A percentile compares a stretch with the other conserved stretches of the same genome.
phyloP scores from a whole-genome alignment of 2,113 vertebrate species.

The Hiodon alosoides region DNA sequence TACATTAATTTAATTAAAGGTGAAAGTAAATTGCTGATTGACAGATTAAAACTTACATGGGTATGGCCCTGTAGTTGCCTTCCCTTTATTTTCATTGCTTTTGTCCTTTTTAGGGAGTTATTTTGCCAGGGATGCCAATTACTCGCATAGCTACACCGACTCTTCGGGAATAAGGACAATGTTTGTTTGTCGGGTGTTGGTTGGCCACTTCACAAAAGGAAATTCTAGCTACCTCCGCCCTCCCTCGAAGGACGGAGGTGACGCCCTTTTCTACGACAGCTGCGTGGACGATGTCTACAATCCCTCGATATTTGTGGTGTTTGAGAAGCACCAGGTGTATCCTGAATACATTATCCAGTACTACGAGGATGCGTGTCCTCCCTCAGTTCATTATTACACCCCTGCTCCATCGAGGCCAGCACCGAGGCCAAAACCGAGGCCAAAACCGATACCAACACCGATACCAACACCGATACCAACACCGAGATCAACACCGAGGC shows the following conservation, averaged over 20 bases:
- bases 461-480: too few species aligned
- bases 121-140: slow-evolving; percentile 81
- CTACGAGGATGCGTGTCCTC: background rate
- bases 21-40: too few species aligned
- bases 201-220: slow-evolving; percentile 73
- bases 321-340: slow-evolving; percentile 85
- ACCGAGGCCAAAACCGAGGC: background rate
- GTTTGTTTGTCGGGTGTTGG: slow-evolving; percentile 82
- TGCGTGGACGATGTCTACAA: slow-evolving; percentile 71
- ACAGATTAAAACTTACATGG: background rate
- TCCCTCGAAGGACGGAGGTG: slow-evolving; percentile 62
- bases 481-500: background rate
- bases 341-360: slow-evolving; percentile 87
- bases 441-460: background rate
- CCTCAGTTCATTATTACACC: background rate
- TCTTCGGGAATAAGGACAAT: slow-evolving; percentile 44
- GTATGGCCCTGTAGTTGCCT: background rate
- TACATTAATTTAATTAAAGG: too few species aligned
- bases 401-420: background rate
- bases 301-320: slow-evolving; percentile 85
- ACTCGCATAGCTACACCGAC: slow-evolving; percentile 67
- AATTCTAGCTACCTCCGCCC: slow-evolving; percentile 58
- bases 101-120: slow-evolving; percentile 73
- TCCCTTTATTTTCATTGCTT: background rate
- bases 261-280: slow-evolving; percentile 72